Base-by-base conservation (phyloP, 2,888 invertebrate species). In the Agrotis exclamationis region DNA sequence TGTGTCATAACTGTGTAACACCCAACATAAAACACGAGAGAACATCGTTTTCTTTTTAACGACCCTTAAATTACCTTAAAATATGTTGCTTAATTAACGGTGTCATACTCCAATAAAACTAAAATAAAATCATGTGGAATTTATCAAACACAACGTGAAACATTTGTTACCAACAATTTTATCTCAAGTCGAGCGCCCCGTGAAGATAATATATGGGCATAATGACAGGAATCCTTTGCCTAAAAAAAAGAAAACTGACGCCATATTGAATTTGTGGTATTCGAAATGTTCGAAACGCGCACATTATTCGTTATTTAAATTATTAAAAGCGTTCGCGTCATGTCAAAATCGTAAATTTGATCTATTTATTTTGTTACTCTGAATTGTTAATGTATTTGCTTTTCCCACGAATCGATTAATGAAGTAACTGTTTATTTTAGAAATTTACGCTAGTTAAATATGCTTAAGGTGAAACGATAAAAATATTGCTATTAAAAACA, bases 141-240 rank as follows among this genome's bases (percentile, higher is more conserved):
- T 85, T 88, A 86, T 82, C 79, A 84, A 80, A 86, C 79, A 73
- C 74, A 74, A 85, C 73, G 71, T 84, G 80, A 78, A 89, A 89
- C 84, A 87, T 89, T 89, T 89, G 85, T 87, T 83, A 85, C 83
- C 81, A 86, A 88, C 86, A 82, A 87, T 90, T 88, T 91, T 90
- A 92, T 91, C 93, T 90, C 82, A 89, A 85, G 84, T 88, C 88
- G 85, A 91, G 91, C 92, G 84, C 92, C 93, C 92, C 92, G 91
- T 89, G 89, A 92, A 88, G 91, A 90, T 93, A 93, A 94, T 91
- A 88, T 92, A 94, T 90, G 91, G 88, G 80, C 89, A 87, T 91
- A 94, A 91, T 92, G 94, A 94, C 93, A 93, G 91, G 89, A 91
- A 88, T 90, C 89, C 91, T 88, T 90, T 87, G 90, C 87, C 83